Percentiles rank a stretch among this genome's conserved stretches.
These are phyloP conservation scores for Fukomys damarensis DNA, from an alignment of 2,113 vertebrate species.

Conservation along the genomic window DNA sequence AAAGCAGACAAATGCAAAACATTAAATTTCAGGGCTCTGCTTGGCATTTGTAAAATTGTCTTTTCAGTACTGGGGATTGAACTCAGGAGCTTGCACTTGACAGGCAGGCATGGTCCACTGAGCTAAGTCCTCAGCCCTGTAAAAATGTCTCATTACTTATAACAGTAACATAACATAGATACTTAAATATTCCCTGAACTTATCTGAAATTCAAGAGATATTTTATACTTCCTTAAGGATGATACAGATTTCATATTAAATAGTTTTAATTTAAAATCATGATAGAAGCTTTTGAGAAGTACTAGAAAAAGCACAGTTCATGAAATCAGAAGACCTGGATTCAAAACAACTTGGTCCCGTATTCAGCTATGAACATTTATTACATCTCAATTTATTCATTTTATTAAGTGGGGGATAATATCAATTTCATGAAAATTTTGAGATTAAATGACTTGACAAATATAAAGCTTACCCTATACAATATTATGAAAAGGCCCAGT, in stretches of 20 bases:
- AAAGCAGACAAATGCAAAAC: neutral
- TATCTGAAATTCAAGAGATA: neutral
- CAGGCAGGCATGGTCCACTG: no score
- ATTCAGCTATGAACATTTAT: neutral
- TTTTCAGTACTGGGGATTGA: no score
- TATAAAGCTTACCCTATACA: neutral
- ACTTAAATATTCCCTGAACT: neutral
- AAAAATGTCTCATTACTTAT: neutral
- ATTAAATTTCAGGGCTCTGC: neutral
- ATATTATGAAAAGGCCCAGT: neutral
- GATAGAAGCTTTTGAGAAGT: neutral
- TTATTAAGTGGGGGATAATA: neutral
- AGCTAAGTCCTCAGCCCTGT: no score
- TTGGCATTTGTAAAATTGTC: neutral
- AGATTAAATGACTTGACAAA: constrained; percentile 29
- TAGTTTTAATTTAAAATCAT: constrained; percentile 38
- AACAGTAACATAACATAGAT: neutral
- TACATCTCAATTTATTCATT: constrained; percentile 22
- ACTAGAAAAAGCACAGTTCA: constrained; percentile 2
- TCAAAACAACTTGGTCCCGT: neutral
- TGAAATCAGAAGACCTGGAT: neutral
- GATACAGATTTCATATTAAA: neutral
- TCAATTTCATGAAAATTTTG: neutral
- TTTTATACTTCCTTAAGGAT: neutral
- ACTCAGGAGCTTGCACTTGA: no score